Evolutionary conservation across 2,113 vertebrate genomes (phyloP).

Genomic region (Bostrychus sinensis): DNA sequence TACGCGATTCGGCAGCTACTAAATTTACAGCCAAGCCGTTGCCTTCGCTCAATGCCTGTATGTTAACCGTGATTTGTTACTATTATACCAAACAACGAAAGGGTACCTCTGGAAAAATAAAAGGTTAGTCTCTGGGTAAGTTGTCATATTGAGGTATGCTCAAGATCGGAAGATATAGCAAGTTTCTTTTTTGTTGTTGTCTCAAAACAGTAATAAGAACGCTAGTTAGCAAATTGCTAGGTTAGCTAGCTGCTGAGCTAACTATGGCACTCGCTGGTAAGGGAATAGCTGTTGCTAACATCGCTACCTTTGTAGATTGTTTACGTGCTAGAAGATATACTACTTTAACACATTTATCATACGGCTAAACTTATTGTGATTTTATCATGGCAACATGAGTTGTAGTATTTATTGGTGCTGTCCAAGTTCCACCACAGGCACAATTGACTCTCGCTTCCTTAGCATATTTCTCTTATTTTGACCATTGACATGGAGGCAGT

Average conservation of each 20-base stretch:
- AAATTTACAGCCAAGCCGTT: conserved; percentile 34
- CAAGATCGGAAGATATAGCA: background rate
- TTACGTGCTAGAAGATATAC: background rate
- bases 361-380: background rate
- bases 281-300: conserved; percentile 29
- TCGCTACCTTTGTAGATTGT: background rate
- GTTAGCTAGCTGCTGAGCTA: conserved; percentile 36
- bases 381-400: background rate
- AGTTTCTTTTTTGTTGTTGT: background rate
- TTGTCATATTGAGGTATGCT: background rate
- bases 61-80: conserved; percentile 44
- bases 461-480: background rate
- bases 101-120: conserved; percentile 6
- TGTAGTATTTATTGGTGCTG: background rate
- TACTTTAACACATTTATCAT: background rate
- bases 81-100: conserved; percentile 3
- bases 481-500: too few species aligned
- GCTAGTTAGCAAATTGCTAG: conserved; percentile 43
- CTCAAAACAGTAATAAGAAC: background rate
- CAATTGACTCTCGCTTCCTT: background rate
- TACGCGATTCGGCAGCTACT: background rate
- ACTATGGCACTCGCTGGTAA: background rate
- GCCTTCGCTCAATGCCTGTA: conserved; percentile 28
- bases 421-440: background rate
- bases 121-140: conserved; percentile 35